phyloP scores from a whole-genome alignment of 2,888 invertebrate genomes.

The Holacanthella duospinosa region DNA sequence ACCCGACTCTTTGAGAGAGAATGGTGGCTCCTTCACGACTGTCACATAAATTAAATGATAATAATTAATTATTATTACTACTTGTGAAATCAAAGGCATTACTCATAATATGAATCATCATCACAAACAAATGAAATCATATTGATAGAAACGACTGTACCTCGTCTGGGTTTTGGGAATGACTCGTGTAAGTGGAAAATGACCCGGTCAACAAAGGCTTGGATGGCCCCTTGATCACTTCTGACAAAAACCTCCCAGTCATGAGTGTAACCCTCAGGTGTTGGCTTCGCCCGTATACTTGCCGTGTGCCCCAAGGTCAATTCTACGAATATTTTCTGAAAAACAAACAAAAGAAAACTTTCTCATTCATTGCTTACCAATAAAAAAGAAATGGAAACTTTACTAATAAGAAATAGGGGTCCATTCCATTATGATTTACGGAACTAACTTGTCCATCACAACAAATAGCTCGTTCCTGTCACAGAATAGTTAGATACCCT shows the following conservation, averaged over 20 bases:
- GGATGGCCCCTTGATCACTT: slow-evolving; percentile 78
- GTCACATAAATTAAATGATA: slow-evolving; percentile 41
- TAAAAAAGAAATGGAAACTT: background rate
- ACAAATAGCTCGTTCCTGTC: too few relatives aligned
- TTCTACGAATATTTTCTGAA: slow-evolving; percentile 31
- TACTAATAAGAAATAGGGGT: too few relatives aligned
- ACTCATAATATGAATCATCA: background rate
- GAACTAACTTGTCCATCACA: background rate
- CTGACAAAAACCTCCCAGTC: slow-evolving; percentile 94
- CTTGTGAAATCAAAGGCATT: background rate
- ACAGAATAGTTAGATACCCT: too few relatives aligned
- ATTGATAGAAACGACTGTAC: slow-evolving; percentile 46
- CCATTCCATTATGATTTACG: background rate
- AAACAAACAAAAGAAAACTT: slow-evolving; percentile 1
- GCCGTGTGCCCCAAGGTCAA: slow-evolving; percentile 64
- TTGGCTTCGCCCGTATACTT: slow-evolving; percentile 64
- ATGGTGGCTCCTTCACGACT: slow-evolving; percentile 87
- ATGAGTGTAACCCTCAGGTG: slow-evolving; percentile 76
- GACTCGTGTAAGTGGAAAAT: slow-evolving; percentile 84
- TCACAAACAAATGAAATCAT: too few relatives aligned
- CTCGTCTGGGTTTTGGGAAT: slow-evolving; percentile 81
- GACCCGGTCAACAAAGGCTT: slow-evolving; percentile 79
- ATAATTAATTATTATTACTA: background rate
- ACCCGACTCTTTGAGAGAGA: slow-evolving; percentile 79
- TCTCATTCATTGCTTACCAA: background rate